These are phyloP conservation scores for Anisognathus igniventris DNA, from an alignment of 2,797 vertebrate species.

Conservation along the genomic window DNA sequence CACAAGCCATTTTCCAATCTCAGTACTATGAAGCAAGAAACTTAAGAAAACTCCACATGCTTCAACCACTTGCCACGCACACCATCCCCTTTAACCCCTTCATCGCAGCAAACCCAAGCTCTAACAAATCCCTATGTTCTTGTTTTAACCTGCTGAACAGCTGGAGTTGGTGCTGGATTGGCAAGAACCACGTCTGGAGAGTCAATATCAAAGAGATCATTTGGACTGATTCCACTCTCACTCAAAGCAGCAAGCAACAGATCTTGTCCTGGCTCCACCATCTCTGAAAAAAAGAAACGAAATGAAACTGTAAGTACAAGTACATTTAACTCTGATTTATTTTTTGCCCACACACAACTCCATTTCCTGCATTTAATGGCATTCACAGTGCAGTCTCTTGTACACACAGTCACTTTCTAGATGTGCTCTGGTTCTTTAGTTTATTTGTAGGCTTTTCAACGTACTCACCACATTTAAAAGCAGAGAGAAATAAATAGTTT, in stretches of 20 bases:
- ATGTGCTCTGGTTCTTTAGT: not conserved
- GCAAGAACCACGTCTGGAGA: conserved; percentile 82
- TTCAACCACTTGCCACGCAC: not conserved
- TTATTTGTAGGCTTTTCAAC: not conserved
- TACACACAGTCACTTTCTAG: not conserved
- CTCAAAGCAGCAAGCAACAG: conserved; percentile 96
- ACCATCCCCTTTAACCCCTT: too few species aligned
- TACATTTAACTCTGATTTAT: not conserved
- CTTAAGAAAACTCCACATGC: not conserved
- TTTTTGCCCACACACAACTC: not conserved
- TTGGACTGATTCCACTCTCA: conserved; percentile 98
- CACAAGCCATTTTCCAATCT: not conserved
- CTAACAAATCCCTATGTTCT: not conserved
- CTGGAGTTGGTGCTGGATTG: conserved; percentile 74
- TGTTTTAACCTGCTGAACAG: conserved; percentile 85
- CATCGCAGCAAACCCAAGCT: not conserved
- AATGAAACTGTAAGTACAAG: not conserved
- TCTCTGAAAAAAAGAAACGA: conserved; percentile 69
- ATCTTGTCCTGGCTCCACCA: conserved; percentile 98
- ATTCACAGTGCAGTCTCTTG: fast-evolving
- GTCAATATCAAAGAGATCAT: conserved; percentile 93
- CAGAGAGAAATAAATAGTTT: not conserved
- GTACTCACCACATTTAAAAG: not conserved
- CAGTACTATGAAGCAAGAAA: not conserved
- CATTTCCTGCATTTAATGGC: not conserved